Evolutionary conservation across 2,113 vertebrate genomes (phyloP).

Genomic region (Cairina moschata): DNA sequence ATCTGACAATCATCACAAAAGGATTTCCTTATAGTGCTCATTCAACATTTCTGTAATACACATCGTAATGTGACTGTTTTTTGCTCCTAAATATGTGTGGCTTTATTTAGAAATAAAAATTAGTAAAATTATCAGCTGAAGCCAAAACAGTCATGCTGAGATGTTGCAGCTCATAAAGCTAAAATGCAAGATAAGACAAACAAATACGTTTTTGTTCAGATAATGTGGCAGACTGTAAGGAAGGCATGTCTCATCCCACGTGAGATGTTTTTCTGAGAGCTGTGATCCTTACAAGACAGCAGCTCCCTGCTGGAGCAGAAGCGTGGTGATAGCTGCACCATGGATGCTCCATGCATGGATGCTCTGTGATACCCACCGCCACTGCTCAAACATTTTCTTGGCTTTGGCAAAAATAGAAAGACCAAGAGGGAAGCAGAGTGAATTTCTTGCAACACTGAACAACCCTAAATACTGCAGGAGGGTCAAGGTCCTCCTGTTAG

Average conservation of each 20-base stretch:
- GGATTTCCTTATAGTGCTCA: background rate
- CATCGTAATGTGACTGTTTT: background rate
- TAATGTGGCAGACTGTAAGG: background rate
- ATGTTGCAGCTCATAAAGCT: background rate
- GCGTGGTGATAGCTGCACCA: background rate
- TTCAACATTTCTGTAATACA: background rate
- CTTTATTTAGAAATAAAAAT: slow-evolving; percentile 11
- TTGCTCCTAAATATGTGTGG: background rate
- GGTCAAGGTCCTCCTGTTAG: background rate
- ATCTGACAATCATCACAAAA: background rate
- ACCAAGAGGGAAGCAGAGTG: background rate
- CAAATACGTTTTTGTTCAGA: background rate
- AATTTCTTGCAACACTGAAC: background rate
- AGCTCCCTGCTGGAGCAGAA: background rate
- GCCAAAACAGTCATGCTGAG: background rate
- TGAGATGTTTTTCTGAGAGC: background rate
- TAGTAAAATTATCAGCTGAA: background rate
- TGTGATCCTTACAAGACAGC: background rate
- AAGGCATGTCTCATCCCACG: background rate
- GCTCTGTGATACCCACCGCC: background rate
- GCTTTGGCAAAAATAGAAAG: background rate
- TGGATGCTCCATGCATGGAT: background rate
- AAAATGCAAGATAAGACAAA: background rate
- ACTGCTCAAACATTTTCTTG: background rate
- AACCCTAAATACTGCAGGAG: background rate